Base-by-base conservation (phyloP, 2,113 vertebrate species). In the Lepus europaeus region DNA sequence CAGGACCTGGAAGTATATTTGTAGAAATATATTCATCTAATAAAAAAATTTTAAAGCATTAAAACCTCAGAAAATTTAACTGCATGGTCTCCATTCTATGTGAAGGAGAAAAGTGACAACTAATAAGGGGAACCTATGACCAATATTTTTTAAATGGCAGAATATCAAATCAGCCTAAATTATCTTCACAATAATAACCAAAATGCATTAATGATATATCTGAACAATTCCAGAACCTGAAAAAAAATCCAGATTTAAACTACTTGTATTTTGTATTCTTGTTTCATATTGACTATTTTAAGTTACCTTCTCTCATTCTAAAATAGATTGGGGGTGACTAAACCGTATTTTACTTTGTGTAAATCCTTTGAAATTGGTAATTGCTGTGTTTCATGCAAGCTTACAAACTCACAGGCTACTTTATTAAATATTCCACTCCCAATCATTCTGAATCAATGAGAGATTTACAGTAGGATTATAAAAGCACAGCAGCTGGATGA, bases 331-430 rank as follows among this genome's bases (percentile, higher is more conserved):
- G 13, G 93, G 51, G 33, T 90, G 80, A 74, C 6, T 63, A 45
- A 77, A 73, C 77, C 76, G 36, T 39, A 64, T 79, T 93, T 80
- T 81, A 82, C 10, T 90, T 53, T 80, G 36, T 93, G 16, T 84
- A 72, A 87, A 39, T 90, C 45, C 49, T 87, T 90, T 87, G 73
- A 97, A 91, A 92, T 66, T 88, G 70, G 27, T 90, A 68, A 95
- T 83, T 66, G 33, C 56, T 88, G 1, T 64, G 11, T 73, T 93
- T 78, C 63, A 64, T 33, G 53, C 27, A 95, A 39, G 25, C 20
- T 90, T 31, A 78, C 9, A 80, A 61, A 88, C 49, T 70, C 68
- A 94, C 33, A 66, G 2, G 72, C 4, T 51, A 14, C 66, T 69
- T 86, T 81, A 90, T 86, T 53, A 89, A 74, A 90, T 33, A 90